Conservation (phyloP, 2,113 vertebrate species). For the Neogale vison region DNA sequence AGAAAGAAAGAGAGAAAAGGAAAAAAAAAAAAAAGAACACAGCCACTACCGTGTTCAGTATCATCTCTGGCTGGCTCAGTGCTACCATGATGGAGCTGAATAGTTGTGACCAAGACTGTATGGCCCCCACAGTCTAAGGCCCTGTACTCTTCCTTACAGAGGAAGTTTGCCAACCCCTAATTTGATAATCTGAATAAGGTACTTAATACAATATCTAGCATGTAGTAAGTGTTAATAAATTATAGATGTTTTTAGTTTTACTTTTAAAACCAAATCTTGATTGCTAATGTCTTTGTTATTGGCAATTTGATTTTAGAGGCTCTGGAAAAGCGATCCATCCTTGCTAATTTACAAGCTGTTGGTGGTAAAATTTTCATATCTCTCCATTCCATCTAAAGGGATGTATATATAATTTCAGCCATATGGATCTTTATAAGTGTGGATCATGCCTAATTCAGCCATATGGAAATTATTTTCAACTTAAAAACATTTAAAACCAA, state of each 20-base stretch:
- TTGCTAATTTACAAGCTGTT: neutral
- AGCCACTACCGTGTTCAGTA: neutral
- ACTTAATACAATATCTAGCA: neutral
- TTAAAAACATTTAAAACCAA: slow-evolving; percentile 71
- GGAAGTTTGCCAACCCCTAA: neutral
- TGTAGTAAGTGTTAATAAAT: neutral
- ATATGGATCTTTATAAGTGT: slow-evolving; percentile 5
- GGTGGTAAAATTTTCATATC: neutral
- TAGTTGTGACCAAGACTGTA: fast-evolving
- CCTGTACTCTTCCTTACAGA: neutral
- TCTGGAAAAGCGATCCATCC: neutral
- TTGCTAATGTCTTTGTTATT: neutral
- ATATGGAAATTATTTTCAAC: slow-evolving; percentile 77
- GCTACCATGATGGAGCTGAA: neutral
- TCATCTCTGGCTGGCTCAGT: neutral
- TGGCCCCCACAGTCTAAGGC: neutral
- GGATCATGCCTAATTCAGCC: slow-evolving; percentile 44
- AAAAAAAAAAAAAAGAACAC: neutral
- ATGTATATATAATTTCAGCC: slow-evolving; percentile 20
- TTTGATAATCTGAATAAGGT: neutral
- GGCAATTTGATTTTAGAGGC: neutral
- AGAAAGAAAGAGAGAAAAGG: too few species aligned
- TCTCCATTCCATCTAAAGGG: neutral
- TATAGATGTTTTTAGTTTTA: neutral
- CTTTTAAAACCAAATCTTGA: neutral